Base-by-base conservation (phyloP, 2,113 vertebrate genomes). In the Pimephales promelas region DNA sequence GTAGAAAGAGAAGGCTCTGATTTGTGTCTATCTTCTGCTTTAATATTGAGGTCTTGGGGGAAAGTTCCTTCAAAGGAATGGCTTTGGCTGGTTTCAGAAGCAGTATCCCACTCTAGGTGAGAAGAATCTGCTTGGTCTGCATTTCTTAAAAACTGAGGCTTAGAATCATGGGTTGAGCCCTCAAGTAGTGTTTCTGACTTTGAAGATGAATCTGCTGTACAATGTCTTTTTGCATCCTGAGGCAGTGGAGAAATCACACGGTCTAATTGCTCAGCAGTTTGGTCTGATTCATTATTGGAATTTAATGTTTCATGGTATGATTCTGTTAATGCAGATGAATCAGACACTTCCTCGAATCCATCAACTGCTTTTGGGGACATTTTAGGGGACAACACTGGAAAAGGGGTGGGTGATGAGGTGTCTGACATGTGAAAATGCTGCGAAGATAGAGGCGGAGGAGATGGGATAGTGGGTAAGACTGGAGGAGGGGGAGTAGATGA, bases 371-470 rank as follows among this genome's bases (percentile, higher is more conserved):
- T 94, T 16, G 96, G 96, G 28, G 97, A 97, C 89, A 95, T 93
- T 0, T 97, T 96, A 2, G 96, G 97, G 3, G 97, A 98, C n/a
- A 98, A 95, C 57, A 97, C 88, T 0, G 97, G 97, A 3, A 97
- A 94, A 0, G 97, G 94, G 82, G 95, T 96, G 59, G 92, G 94
- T 1, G 93, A 83, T 0, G 94, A 90, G 3, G 87, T 87, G 86
- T 95, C 92, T n/a, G 92, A 94, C 4, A 95, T 95, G 82, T 94
- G 95, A 0, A 96, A 95, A 0, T 94, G 95, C 0, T 96, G 95
- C 18, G 96, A 97, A 0, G 93, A 91, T 72, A 95, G 92, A 4
- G 94, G 88, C 0, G 93, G 92, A 0, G 95, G 89, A 2, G 96
- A 94, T 0, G 94, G 93, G 82, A 95, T 86, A 0, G 95, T 95